phyloP scores from a whole-genome alignment of 1,140 invertebrate species.

The Aphis gossypii region DNA sequence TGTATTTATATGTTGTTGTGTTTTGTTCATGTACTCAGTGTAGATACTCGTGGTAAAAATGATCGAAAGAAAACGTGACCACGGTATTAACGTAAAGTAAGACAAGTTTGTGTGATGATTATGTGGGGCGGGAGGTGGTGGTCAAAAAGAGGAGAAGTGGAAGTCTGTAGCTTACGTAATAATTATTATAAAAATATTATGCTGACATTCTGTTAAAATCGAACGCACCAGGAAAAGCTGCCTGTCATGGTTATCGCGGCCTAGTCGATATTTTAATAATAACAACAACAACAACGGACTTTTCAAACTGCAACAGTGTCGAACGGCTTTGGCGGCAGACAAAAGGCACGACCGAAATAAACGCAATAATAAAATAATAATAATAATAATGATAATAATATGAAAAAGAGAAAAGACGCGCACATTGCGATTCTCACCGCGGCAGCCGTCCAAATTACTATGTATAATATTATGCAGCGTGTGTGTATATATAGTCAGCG shows the following conservation, averaged over 20 bases:
- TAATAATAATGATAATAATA: slow-evolving; percentile 18
- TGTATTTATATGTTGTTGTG: not conserved
- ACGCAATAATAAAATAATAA: slow-evolving; percentile 1
- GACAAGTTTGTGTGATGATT: not conserved
- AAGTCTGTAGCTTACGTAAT: not conserved
- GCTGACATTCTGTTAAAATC: not conserved
- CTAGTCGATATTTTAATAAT: not conserved
- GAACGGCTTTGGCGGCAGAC: not conserved
- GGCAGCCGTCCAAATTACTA: slow-evolving; percentile 23
- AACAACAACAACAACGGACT: not conserved
- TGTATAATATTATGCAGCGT: not conserved
- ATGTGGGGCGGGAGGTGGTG: too few relatives aligned
- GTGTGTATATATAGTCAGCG: slow-evolving; percentile 22
- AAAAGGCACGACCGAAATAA: not conserved
- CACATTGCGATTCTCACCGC: slow-evolving; percentile 30
- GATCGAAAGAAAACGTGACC: slow-evolving; percentile 10
- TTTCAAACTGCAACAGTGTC: slow-evolving; percentile 28
- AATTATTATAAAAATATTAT: not conserved
- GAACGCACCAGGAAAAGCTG: slow-evolving; percentile 1
- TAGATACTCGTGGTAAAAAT: not conserved
- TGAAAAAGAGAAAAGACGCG: not conserved
- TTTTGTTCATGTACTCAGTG: not conserved
- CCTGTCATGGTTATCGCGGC: not conserved
- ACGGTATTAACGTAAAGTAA: not conserved
- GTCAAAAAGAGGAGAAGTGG: not conserved